These are phyloP conservation scores for Antennarius striatus DNA, from an alignment of 2,113 vertebrate genomes.

Conservation along the genomic window DNA sequence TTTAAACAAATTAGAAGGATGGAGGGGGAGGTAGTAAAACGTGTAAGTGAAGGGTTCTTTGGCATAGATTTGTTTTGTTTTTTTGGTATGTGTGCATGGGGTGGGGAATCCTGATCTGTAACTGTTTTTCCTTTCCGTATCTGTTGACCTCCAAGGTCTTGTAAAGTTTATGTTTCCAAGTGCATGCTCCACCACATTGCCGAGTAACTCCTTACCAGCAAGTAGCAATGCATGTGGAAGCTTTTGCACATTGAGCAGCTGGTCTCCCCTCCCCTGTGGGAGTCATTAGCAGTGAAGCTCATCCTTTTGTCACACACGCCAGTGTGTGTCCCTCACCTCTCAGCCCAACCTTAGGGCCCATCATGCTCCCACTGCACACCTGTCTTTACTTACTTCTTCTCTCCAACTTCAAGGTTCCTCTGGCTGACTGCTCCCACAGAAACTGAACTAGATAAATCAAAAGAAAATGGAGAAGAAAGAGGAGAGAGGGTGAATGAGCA, in stretches of 20 bases:
- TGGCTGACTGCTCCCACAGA: constrained; percentile 58
- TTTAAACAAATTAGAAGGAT: not conserved
- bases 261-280: constrained; percentile 74
- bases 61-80: too few species aligned
- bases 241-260: constrained; percentile 61
- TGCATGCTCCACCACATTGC: constrained; percentile 29
- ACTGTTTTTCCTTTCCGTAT: not conserved
- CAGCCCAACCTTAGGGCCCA: constrained; percentile 66
- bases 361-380: constrained; percentile 58
- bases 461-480: constrained; percentile 26
- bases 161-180: constrained; percentile 30
- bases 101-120: not conserved
- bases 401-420: constrained; percentile 53
- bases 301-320: constrained; percentile 76
- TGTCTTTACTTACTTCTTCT: constrained; percentile 55
- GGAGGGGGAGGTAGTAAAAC: too few species aligned
- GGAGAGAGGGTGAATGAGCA: constrained; percentile 32
- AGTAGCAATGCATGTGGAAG: constrained; percentile 34
- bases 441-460: constrained; percentile 59
- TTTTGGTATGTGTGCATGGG: not conserved
- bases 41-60: not conserved
- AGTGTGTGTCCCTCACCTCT: constrained; percentile 69
- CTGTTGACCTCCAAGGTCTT: constrained; percentile 20
- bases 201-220: constrained; percentile 22
- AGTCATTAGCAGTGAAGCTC: constrained; percentile 77